Evolutionary conservation across 1,140 invertebrate genomes (phyloP).

Genomic region (Augochlora pura): DNA sequence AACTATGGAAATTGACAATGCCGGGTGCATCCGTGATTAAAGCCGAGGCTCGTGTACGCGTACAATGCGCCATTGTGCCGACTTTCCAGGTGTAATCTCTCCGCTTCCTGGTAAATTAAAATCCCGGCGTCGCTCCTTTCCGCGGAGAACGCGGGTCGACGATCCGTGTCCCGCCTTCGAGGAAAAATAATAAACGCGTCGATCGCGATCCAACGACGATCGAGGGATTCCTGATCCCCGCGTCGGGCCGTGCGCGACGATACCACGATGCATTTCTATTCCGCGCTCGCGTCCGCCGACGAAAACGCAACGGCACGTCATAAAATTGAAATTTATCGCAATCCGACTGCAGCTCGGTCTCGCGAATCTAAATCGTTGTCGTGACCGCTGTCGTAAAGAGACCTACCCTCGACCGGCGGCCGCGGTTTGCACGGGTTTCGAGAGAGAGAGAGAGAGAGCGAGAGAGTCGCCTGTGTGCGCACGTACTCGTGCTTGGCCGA

Average conservation of each 20-base stretch:
- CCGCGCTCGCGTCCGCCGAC: neutral
- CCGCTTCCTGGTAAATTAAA: constrained; percentile 65
- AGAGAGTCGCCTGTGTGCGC: constrained; percentile 1
- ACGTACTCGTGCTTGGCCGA: constrained; percentile 34
- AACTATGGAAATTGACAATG: constrained; percentile 74
- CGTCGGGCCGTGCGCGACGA: too few relatives aligned
- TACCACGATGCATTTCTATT: neutral
- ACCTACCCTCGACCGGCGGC: neutral
- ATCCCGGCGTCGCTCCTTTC: constrained; percentile 37
- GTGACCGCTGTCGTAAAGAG: constrained; percentile 17
- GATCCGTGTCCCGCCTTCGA: neutral
- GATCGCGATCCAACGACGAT: neutral
- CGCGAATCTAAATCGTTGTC: constrained; percentile 38
- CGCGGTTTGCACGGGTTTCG: neutral
- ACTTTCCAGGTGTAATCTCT: constrained; percentile 64
- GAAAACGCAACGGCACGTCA: constrained; percentile 8
- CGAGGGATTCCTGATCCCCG: too few relatives aligned
- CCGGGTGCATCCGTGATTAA: constrained; percentile 72
- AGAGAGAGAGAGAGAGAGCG: too few relatives aligned
- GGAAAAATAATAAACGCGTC: neutral
- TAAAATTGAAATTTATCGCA: constrained; percentile 39
- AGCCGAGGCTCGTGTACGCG: constrained; percentile 61
- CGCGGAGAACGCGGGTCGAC: neutral
- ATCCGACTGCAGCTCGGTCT: neutral
- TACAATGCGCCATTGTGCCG: constrained; percentile 70